phyloP scores from a whole-genome alignment of 1,140 invertebrate species.

The Anoplolepis gracilipes region DNA sequence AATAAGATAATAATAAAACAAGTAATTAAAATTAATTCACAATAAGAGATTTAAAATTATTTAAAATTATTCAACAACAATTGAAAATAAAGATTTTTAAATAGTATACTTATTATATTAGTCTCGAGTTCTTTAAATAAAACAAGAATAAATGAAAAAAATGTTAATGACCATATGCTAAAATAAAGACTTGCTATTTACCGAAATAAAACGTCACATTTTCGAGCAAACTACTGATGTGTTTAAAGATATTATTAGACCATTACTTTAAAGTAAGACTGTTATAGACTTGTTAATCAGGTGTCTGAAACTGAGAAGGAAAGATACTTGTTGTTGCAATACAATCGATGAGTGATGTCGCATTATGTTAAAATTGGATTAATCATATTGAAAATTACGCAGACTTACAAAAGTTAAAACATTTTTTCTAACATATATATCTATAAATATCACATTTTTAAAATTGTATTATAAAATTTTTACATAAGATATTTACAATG shows the following conservation, averaged over 20 bases:
- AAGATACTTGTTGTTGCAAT: slow-evolving; percentile 25
- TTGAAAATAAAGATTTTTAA: neutral
- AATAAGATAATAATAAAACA: neutral
- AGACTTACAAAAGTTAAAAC: neutral
- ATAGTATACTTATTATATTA: neutral
- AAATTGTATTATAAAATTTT: neutral
- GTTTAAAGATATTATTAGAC: slow-evolving; percentile 60
- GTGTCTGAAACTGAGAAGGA: slow-evolving; percentile 12
- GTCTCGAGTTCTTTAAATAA: slow-evolving; percentile 16
- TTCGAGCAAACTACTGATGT: slow-evolving; percentile 24
- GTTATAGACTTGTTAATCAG: slow-evolving; percentile 60
- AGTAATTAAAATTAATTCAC: neutral
- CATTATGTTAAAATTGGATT: neutral
- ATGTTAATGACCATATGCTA: slow-evolving; percentile 34
- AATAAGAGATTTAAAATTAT: neutral
- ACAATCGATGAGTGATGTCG: neutral
- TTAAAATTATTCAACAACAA: too few species aligned
- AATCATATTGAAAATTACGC: slow-evolving; percentile 5
- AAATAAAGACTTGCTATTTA: slow-evolving; percentile 18
- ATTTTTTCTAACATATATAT: neutral
- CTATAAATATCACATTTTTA: neutral
- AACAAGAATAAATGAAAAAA: slow-evolving; percentile 11
- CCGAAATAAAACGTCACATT: slow-evolving; percentile 14
- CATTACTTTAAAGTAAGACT: slow-evolving; percentile 27
- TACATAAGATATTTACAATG: neutral